phyloP scores from a whole-genome alignment of 2,888 invertebrate genomes.

The Protophormia terraenovae region DNA sequence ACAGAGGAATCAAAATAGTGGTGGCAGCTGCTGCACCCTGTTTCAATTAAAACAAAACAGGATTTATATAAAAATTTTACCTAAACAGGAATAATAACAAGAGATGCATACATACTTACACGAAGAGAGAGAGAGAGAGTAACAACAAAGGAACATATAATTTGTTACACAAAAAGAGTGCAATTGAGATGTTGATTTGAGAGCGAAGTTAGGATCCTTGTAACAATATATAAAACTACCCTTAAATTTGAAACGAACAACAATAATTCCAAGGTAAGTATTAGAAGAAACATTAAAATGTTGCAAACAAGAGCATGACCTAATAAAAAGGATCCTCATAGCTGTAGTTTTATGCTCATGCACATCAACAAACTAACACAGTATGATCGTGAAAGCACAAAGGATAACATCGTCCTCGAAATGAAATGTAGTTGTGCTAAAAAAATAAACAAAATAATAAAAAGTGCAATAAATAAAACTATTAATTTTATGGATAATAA shows the following conservation, averaged over 20 bases:
- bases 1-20: constrained; percentile 42
- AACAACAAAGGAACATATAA: constrained; percentile 21
- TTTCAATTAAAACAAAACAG: constrained; percentile 63
- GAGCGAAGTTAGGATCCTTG: constrained; percentile 41
- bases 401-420: constrained; percentile 70
- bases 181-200: background rate
- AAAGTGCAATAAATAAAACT: background rate
- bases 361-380: constrained; percentile 71
- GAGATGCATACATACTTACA: background rate
- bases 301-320: constrained; percentile 8
- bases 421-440: background rate
- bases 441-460: background rate
- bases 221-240: constrained; percentile 33
- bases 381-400: constrained; percentile 74
- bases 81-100: constrained; percentile 20
- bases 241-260: constrained; percentile 2
- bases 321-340: constrained; percentile 49
- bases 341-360: constrained; percentile 72
- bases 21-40: constrained; percentile 71
- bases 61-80: constrained; percentile 60
- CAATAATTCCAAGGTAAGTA: constrained; percentile 17
- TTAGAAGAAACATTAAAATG: constrained; percentile 12
- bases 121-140: constrained; percentile 49
- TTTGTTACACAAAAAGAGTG: constrained; percentile 29
- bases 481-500: no score